Base-by-base conservation (phyloP, 1,140 invertebrate genomes). In the Zaprionus nigranus region DNA sequence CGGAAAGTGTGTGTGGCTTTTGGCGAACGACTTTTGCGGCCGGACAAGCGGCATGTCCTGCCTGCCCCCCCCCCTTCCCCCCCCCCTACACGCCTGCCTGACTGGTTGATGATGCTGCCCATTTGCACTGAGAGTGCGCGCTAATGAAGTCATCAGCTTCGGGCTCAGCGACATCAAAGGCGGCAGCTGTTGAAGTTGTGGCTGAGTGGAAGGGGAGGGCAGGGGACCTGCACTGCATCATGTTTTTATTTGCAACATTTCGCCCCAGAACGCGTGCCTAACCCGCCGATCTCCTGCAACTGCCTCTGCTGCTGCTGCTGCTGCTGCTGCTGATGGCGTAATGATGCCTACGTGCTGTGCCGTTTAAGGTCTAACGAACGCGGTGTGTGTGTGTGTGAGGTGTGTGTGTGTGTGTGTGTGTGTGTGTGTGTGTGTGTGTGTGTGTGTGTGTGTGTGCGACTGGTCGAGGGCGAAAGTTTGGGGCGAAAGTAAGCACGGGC, bases 91-190 rank as follows among this genome's bases (percentile, higher is more conserved):
- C 17, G 6, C n/a, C n/a, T n/a, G 38, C 38, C 40, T 3, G 40
- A n/a, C 40, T 46, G 40, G 40, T 46, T 75, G 78, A 83, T 87
- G 70, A 69, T 69, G 78, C 71, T 72, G 78, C 38, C 75, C 83
- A 87, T 85, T 88, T 85, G 81, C 74, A 81, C 78, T 85, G 85
- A 88, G 90, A 88, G 85, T 90, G 79, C 75, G 81, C 81, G 83
- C 85, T 88, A 88, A 88, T 88, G 85, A 88, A 88, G 85, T 88
- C 85, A 88, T 90, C 85, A 85, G 58, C 72, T 17, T 12, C 46
- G 20, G 49, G 49, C 17, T 53, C 49, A 15, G 81, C 64, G 58
- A 65, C 83, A 78, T 87, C 83, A 83, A 87, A 87, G 77, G 62
- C 62, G 43, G 20, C 13, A 53, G 78, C 20, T 72, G 65, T 5